Evolutionary conservation across 2,113 vertebrate genomes (phyloP).

Genomic region (Poicephalus gulielmi): DNA sequence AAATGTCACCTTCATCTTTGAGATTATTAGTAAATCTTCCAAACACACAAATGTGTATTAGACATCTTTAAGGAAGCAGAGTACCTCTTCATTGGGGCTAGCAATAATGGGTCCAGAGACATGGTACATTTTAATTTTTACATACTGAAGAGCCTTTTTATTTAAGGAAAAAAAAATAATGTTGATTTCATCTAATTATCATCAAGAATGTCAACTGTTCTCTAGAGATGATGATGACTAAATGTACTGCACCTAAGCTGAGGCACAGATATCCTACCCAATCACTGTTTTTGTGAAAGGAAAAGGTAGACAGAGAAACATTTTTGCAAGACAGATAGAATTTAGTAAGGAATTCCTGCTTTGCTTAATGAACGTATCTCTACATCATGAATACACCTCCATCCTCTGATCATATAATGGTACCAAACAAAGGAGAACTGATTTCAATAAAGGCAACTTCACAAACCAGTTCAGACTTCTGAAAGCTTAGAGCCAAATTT

Average conservation of each 20-base stretch:
- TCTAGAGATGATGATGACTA: neutral
- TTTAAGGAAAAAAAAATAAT: neutral
- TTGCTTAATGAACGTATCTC: neutral
- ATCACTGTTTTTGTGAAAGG: neutral
- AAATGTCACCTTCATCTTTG: slow-evolving; percentile 24
- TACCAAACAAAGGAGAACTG: neutral
- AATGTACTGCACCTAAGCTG: neutral
- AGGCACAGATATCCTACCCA: neutral
- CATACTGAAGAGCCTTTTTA: neutral
- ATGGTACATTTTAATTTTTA: neutral
- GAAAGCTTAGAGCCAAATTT: neutral
- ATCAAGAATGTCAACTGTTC: neutral
- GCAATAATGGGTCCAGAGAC: neutral
- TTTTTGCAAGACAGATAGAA: neutral
- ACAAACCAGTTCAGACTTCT: neutral
- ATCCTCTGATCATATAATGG: neutral
- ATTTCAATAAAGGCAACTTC: neutral
- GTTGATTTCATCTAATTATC: neutral
- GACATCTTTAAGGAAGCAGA: neutral
- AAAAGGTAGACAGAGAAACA: neutral
- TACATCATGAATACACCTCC: neutral
- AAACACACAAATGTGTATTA: neutral
- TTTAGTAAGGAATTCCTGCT: neutral
- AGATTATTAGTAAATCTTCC: neutral
- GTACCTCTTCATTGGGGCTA: neutral